Conservation (phyloP, 2,888 invertebrate species). For the Ochropacha duplaris region DNA sequence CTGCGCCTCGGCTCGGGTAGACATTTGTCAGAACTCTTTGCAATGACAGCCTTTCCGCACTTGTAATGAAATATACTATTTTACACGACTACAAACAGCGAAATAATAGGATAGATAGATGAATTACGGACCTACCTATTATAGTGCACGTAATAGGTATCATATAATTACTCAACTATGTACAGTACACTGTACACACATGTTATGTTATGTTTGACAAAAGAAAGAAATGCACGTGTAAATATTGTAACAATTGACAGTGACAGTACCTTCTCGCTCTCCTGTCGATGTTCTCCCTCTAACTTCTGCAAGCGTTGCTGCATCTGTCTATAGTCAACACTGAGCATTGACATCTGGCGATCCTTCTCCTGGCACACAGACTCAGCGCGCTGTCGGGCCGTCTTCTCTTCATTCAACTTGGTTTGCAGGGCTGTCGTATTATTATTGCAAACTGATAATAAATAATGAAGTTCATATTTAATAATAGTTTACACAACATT, state of each 20-base stretch:
- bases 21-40: no score
- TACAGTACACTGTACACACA: background rate
- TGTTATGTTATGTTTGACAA: no score
- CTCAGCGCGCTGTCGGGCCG: slow-evolving; percentile 93
- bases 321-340: slow-evolving; percentile 97
- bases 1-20: no score
- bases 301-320: slow-evolving; percentile 94
- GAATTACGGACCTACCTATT: background rate
- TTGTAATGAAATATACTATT: background rate
- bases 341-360: slow-evolving; percentile 96
- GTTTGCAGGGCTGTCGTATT: slow-evolving; percentile 89
- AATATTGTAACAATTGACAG: slow-evolving; percentile 3
- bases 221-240: background rate
- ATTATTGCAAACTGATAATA: slow-evolving; percentile 11
- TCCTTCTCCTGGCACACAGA: slow-evolving; percentile 95
- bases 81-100: background rate
- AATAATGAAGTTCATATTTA: background rate
- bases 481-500: background rate
- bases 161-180: background rate
- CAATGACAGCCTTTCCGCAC: no score
- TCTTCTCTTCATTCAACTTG: slow-evolving; percentile 95
- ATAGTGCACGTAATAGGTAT: background rate
- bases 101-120: background rate
- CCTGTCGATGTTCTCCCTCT: slow-evolving; percentile 95
- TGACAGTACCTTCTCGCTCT: slow-evolving; percentile 88